Evolutionary conservation across 2,888 invertebrate species (phyloP), one percentile per base, ranked within the genome.

Genomic region (Cataglyphis cursor): DNA sequence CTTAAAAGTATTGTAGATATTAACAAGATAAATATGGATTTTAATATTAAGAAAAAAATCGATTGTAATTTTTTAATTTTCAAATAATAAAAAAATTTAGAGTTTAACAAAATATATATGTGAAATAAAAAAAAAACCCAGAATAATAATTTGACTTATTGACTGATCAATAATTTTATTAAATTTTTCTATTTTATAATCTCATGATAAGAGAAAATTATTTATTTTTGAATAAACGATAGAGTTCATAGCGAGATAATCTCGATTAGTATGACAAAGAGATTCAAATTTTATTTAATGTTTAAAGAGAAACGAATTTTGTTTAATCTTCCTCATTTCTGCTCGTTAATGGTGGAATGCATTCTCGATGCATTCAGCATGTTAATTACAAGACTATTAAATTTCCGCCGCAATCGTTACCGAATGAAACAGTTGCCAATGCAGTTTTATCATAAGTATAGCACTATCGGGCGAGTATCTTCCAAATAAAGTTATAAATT

Each of bases 331-430:
- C 87, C 85, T 82, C 82, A 70, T 82, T 90, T 85, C 74, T 62
- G 82, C 74, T 88, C 88, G 82, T 90, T 88, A 90, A 86, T 82
- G 84, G 74, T 10, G 73, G 65, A 73, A 83, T 74, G 85, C 78
- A 85, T 90, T 90, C 82, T 66, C 82, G 66, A 84, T 85, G 90
- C 84, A 87, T 80, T 87, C 81, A 78, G 83, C 90, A 87, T 88
- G 90, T 87, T 90, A 89, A 90, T 90, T 89, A 87, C 89, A 84
- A 72, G 84, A 65, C 87, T 87, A 89, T 89, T 90, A 90, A 90
- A 87, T 88, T 85, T 78, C 82, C 62, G 64, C 81, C 80, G 82
- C 78, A 82, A 88, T 89, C 85, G 83, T 87, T 90, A 88, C 72
- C 72, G 57, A 35, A 24, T 73, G 57, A 82, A 87, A 83, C 54